A percentile compares a stretch with the other conserved stretches of the same genome.
These are phyloP conservation scores for Dufourea novaeangliae DNA, from an alignment of 1,140 invertebrate genomes.

Conservation along the genomic window DNA sequence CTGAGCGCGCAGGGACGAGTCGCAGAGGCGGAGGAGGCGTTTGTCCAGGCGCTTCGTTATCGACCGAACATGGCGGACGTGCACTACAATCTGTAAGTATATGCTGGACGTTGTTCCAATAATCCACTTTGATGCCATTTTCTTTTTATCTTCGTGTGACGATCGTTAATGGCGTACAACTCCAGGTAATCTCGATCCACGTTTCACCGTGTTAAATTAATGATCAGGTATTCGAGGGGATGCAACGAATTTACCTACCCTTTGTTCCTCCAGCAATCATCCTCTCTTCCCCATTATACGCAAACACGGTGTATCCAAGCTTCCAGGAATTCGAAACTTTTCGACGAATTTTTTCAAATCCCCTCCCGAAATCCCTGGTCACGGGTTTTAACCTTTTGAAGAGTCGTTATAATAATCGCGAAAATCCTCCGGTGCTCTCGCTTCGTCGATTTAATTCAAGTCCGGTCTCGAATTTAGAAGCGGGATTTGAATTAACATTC, in stretches of 20 bases:
- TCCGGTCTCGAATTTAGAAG: neutral
- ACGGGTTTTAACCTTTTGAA: neutral
- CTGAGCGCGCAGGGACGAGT: slow-evolving; percentile 92
- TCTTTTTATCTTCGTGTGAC: neutral
- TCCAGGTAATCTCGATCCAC: neutral
- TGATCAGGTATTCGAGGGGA: neutral
- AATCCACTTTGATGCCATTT: slow-evolving; percentile 33
- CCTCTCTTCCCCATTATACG: too few species aligned
- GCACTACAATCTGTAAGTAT: slow-evolving; percentile 98
- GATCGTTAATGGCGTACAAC: slow-evolving; percentile 12
- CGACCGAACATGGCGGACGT: slow-evolving; percentile 98
- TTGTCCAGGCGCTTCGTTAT: slow-evolving; percentile 92
- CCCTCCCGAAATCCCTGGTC: neutral
- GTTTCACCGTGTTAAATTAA: neutral
- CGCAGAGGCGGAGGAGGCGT: slow-evolving; percentile 93
- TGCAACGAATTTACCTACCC: neutral
- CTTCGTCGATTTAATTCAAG: neutral
- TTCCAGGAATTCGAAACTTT: too few species aligned
- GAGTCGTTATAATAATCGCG: neutral
- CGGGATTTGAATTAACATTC: neutral
- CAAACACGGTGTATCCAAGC: too few species aligned
- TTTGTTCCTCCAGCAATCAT: neutral
- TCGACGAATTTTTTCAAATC: neutral
- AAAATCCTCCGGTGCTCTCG: neutral
- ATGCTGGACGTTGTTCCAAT: slow-evolving; percentile 52